Base-by-base conservation (phyloP, 2,113 vertebrate species). In the Agelaius tricolor region DNA sequence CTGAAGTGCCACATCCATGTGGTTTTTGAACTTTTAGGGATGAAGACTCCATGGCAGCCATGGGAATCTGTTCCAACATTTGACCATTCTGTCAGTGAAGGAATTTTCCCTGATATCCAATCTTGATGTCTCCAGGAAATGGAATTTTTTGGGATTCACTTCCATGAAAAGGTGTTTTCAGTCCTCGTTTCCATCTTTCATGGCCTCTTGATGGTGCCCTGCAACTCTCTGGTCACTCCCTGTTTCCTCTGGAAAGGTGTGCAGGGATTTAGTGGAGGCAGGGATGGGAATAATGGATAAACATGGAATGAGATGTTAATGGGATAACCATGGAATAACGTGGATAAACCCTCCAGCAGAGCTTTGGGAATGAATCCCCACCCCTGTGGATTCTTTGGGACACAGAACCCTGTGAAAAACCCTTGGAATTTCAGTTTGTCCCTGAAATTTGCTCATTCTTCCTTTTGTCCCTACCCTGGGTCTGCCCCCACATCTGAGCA, bases 111-210 rank as follows among this genome's bases (percentile, higher is more conserved):
- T 16, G 37, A 24, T 30, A 15, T 20, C 44, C 31, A 8, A 10
- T 27, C 12, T 3, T 5, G 35, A 14, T 9, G 4, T 69, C 18
- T 28, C 54, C 44, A 22, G 11, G 35, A 15, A 9, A 6, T 12
- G 55, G 44, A 47, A 8, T 13, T 78, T 69, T 57, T 66, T 26
- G 18, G 23, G 23, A 19, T 30, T 67, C 3, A 0, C 15, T 47
- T 31, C 57, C 26, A 6, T 9, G 27, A 4, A 27, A 43, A 69
- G 35, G 3, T 23, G 16, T 21, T 69, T 52, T 8, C 28, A 18
- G 49, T 13, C 73, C 69, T 37, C 14, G 0, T 15, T 72, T 7
- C 0, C 1, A 0, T 13, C 24, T 58, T 52, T 44, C 13, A 0
- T 11, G 33, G 41, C 31, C 52, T 35, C 28, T 8, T 52, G 22